phyloP scores from a whole-genome alignment of 2,888 invertebrate genomes.

The Amphipyra berbera region DNA sequence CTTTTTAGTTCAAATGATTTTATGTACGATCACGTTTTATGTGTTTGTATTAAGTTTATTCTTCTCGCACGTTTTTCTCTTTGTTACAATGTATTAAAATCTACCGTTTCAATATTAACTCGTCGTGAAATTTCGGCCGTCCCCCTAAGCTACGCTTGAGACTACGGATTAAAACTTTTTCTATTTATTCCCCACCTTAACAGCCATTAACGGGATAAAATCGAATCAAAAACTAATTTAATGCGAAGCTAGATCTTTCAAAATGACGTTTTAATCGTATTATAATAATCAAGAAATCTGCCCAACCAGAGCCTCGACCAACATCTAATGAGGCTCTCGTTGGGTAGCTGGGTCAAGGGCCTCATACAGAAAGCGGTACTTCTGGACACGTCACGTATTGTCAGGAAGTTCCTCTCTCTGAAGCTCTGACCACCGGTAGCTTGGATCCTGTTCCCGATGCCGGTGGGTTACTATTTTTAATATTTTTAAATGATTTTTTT shows the following conservation, averaged over 20 bases:
- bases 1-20: no score
- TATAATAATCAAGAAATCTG: no score
- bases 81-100: neutral
- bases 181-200: slow-evolving; percentile 5
- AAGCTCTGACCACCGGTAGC: no score
- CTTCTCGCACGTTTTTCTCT: slow-evolving; percentile 4
- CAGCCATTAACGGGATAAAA: slow-evolving; percentile 21
- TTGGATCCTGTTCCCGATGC: no score
- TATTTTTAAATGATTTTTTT: no score
- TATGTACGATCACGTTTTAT: neutral
- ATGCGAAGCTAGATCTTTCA: neutral
- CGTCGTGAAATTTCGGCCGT: slow-evolving; percentile 1
- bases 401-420: no score
- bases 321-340: no score
- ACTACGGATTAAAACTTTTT: slow-evolving; percentile 29
- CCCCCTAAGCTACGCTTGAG: slow-evolving; percentile 18
- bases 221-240: slow-evolving; percentile 3
- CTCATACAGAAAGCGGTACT: no score
- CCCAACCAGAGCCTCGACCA: no score
- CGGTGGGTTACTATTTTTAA: no score
- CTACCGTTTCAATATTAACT: neutral
- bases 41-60: neutral
- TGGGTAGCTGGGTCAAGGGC: no score
- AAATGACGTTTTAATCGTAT: neutral
- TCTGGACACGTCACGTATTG: no score